Evolutionary conservation across 2,797 vertebrate species (phyloP), one percentile per base, ranked within the genome.

Genomic region (Pipistrellus pygmaeus): DNA sequence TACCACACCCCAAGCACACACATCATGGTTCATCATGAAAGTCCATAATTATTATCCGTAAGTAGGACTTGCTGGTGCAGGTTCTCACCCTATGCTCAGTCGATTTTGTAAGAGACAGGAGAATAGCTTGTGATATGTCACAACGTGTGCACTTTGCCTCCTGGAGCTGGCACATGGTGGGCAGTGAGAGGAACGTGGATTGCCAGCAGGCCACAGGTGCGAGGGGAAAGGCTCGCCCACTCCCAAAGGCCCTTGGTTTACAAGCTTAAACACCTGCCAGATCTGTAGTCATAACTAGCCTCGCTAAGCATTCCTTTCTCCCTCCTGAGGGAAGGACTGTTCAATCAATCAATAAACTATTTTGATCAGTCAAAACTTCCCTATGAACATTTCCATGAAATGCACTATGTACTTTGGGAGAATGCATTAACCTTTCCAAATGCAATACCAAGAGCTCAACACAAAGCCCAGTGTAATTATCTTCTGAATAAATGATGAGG

Each of bases 251-350:
- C 71, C 30, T 7, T 46, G 35, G 30, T 69, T 91, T 78, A 85
- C 88, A 96, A 92, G 68, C 66, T 96, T 91, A 94, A 90, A 92
- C 66, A 94, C 60, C 30, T 96, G 94, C 78, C 95, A 95, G 92
- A 71, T 85, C 57, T 51, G 21, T 57, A 72, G 66, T 32, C 53
- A 87, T 94, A 66, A 71, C 75, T 60, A 88, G n/a, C 30, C 60
- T 80, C 60, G 44, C 64, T 62, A 69, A 89, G 83, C 72, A 81
- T 38, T 90, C 51, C 55, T 93, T 83, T 87, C 73, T 82, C 64
- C 76, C 80, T 91, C 71, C 68, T 89, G 66, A 80, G 27, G 11
- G 87, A 93, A 95, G 32, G 23, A 78, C 78, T 93, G 57, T 57
- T 80, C 23, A 48, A 66, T 96, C 93, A 96, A 91, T 93, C 90